Base-by-base conservation (phyloP, 2,797 vertebrate genomes). In the Podarcis lilfordi region DNA sequence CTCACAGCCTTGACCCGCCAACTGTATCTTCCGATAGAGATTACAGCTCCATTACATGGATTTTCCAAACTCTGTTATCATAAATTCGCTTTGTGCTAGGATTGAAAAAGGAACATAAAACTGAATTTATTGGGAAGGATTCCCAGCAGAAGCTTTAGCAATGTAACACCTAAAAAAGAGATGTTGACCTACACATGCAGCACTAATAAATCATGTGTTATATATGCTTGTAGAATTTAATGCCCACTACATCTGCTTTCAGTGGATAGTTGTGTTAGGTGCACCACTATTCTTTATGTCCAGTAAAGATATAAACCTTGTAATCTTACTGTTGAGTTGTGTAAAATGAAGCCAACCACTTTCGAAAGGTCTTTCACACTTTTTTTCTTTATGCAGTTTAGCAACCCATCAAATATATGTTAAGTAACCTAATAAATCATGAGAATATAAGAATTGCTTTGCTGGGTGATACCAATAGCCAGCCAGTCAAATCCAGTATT, bases 51-150 rank as follows among this genome's bases (percentile, higher is more conserved):
- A 17, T 0, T 0, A 27, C 35, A 35, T 86, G 29, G 82, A 77
- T 88, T 68, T 80, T 82, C 59, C 59, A 66, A 50, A 8, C 37
- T 43, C 59, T 23, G 29, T 80, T 90, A 66, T 32, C 1, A 2
- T 8, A 87, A 35, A 64, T 69, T 89, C 68, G 76, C 80, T 89
- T 89, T 93, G 74, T 89, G 84, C 27, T 85, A 86, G 75, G 72
- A 64, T 71, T 86, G 87, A 32, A 86, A 86, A 91, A 37, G 74
- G 76, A 85, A 77, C 61, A 72, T 79, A 85, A 89, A 93, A 92
- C 75, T 80, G 32, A 90, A 92, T 95, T 96, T 96, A 92, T 90
- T 88, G 71, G 50, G 32, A 86, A 93, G 86, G 91, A 90, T 96
- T 94, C 91, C 87, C 88, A 88, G 89, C 40, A 89, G 89, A 88